Percentiles rank a stretch among this genome's conserved stretches.
These are phyloP conservation scores for Cheumatopsyche charites DNA, from an alignment of 1,140 invertebrate species.

Conservation along the genomic window DNA sequence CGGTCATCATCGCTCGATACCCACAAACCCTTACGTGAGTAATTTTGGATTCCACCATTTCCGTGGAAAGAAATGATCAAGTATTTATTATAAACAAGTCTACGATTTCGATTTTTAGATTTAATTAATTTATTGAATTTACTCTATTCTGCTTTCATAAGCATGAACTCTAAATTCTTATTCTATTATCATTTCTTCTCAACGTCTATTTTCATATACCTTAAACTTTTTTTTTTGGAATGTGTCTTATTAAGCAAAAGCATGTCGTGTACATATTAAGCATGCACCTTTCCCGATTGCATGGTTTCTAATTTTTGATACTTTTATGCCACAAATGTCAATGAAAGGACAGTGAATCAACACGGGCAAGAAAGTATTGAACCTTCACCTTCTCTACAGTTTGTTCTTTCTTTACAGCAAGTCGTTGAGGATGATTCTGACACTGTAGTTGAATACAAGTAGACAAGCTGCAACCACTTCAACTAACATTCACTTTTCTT, in stretches of 20 bases:
- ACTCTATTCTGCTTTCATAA: background rate
- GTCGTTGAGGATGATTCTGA: constrained; percentile 46
- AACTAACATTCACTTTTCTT: constrained; percentile 31
- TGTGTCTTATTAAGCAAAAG: too few species aligned
- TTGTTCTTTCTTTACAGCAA: constrained; percentile 47
- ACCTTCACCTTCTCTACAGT: constrained; percentile 27
- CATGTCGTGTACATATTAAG: too few species aligned
- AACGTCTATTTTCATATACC: background rate
- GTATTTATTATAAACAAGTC: background rate
- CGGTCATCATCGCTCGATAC: constrained; percentile 56
- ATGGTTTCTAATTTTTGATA: too few species aligned
- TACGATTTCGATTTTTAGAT: background rate
- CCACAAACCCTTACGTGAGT: constrained; percentile 69
- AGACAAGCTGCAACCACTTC: constrained; percentile 39
- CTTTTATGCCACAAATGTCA: too few species aligned
- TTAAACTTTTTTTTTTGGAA: background rate
- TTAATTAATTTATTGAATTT: constrained; percentile 8
- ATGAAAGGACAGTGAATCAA: too few species aligned
- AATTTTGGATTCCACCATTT: constrained; percentile 64
- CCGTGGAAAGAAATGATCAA: constrained; percentile 63
- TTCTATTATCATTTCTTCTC: constrained; percentile 8
- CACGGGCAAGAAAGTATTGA: background rate
- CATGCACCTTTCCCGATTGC: too few species aligned
- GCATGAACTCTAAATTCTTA: background rate
- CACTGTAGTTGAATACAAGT: constrained; percentile 46